Conservation (phyloP, 2,888 invertebrate species). For the Caenorhabditis drosophilae region DNA sequence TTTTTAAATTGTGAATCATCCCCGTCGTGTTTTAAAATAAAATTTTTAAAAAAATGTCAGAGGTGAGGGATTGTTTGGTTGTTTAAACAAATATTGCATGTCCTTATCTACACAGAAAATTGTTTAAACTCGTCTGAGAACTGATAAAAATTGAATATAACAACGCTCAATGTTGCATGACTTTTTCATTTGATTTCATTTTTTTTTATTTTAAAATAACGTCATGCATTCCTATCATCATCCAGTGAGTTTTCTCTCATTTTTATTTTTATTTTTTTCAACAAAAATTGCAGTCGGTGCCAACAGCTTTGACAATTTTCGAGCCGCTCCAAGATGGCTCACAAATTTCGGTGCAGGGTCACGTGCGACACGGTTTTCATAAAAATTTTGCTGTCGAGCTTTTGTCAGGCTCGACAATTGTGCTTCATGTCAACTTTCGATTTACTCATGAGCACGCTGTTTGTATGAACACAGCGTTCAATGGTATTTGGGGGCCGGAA, state of each 20-base stretch:
- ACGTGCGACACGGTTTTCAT: constrained; percentile 48
- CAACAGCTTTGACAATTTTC: constrained; percentile 39
- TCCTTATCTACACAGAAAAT: no score
- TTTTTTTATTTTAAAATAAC: background rate
- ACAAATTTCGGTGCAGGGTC: constrained; percentile 40
- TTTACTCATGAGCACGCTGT: constrained; percentile 53
- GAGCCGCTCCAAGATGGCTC: constrained; percentile 44
- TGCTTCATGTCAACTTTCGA: constrained; percentile 61
- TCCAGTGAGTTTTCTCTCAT: constrained; percentile 38
- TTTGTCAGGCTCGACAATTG: constrained; percentile 58
- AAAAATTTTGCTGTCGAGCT: constrained; percentile 58
- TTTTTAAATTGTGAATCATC: no score
- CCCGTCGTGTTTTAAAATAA: no score
- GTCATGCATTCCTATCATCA: constrained; percentile 50
- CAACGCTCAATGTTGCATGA: no score
- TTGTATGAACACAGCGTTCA: constrained; percentile 50
- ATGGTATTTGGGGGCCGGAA: constrained; percentile 54
- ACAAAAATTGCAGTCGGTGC: constrained; percentile 31
- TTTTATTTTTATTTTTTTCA: background rate
- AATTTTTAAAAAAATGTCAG: no score
- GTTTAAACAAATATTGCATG: no score
- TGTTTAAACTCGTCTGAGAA: no score
- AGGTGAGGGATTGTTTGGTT: no score
- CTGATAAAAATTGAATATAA: no score
- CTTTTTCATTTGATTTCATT: no score